Base-by-base conservation (phyloP, 2,797 vertebrate species). In the Glyptemys insculpta region DNA sequence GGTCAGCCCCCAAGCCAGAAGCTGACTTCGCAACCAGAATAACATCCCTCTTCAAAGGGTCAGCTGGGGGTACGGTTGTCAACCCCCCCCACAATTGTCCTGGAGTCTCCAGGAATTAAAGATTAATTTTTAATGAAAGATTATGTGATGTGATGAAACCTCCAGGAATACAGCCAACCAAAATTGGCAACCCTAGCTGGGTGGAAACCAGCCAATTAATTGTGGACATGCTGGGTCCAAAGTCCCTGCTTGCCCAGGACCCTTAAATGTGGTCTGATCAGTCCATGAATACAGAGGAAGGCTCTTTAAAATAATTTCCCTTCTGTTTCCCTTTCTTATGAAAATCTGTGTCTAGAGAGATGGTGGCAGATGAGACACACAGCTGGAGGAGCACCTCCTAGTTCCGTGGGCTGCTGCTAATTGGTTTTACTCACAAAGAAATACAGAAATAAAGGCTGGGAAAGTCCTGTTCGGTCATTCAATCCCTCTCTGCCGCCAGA, bases 51-150 rank as follows among this genome's bases (percentile, higher is more conserved):
- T 82, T 79, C 27, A 31, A 56, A 47, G 31, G 41, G 85, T 16
- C 16, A 1, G 34, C 2, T 44, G 41, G 4, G 21, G 4, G 7
- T 37, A 19, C n/a, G 16, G 4, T n/a, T n/a, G n/a, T 34, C n/a
- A 68, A 6, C 5, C 27, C 12, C 12, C 25, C 12, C 57, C 56
- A 5, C 5, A 23, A 29, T 57, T 57, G 56, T 57, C 56, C 56
- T 57, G 56, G 56, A 12, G 56, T 57, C 56, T 57, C 56, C 27
- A 29, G 56, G 27, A 57, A 29, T 57, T 29, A 29, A 25, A 54
- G 54, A 54, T 54, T 54, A 21, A 56, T 18, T 52, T 52, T 18
- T 18, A 52, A 52, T 52, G 52, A 52, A 54, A 54, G 53, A 23
- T 57, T 29, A 57, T 57, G 27, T 57, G 56, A 57, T 57, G 27